Percentiles rank a stretch among this genome's conserved stretches.
Evolutionary conservation across 2,888 invertebrate genomes (phyloP).

Genomic region (Nemoura dubitans): DNA sequence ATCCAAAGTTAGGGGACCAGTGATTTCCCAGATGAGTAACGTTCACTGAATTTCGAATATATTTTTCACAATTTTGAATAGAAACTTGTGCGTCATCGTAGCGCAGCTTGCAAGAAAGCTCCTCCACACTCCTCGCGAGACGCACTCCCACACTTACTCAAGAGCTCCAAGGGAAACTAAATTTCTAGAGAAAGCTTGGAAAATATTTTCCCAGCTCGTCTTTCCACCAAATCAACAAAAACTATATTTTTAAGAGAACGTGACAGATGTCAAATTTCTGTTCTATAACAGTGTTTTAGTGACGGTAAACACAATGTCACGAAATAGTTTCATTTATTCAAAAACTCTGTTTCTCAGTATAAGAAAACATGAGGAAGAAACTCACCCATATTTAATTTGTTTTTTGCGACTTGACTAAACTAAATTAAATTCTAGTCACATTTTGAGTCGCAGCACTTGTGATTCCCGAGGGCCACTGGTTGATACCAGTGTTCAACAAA

Average conservation of each 20-base stretch:
- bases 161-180: background rate
- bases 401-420: background rate
- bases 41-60: background rate
- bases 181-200: background rate
- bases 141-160: background rate
- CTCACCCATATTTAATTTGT: background rate
- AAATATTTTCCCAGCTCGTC: background rate
- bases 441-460: background rate
- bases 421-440: background rate
- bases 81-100: background rate
- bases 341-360: background rate
- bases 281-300: background rate
- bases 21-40: constrained; percentile 12
- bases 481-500: background rate
- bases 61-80: constrained; percentile 7
- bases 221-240: background rate
- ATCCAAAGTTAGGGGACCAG: constrained; percentile 5
- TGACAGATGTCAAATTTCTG: background rate
- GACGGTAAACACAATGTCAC: background rate
- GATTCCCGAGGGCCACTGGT: background rate
- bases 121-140: background rate
- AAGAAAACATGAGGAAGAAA: background rate
- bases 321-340: background rate
- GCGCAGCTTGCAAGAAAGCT: background rate
- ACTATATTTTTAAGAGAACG: background rate